These are phyloP conservation scores for Chelidonichthys spinosus DNA, from an alignment of 2,797 vertebrate genomes.

Conservation along the genomic window DNA sequence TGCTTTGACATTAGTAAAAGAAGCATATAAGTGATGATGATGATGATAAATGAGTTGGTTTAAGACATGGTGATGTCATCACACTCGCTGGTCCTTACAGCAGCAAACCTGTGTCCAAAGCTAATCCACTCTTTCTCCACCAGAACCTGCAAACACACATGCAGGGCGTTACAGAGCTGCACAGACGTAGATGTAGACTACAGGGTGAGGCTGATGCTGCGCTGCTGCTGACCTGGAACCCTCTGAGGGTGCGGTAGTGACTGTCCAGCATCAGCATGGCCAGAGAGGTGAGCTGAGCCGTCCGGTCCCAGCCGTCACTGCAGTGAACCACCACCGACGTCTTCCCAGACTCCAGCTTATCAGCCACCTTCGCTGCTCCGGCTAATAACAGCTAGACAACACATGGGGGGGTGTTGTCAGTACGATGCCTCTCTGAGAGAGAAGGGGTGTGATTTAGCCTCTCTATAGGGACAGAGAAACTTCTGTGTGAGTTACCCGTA, in stretches of 20 bases:
- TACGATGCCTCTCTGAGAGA: no score
- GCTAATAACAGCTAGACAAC: slow-evolving; percentile 88
- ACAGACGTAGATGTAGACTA: accelerated
- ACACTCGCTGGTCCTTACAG: slow-evolving; percentile 81
- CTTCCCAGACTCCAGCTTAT: slow-evolving; percentile 94
- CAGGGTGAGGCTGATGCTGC: neutral
- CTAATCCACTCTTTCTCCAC: slow-evolving; percentile 97
- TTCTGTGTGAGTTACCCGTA: slow-evolving; percentile 49
- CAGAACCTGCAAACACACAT: slow-evolving; percentile 78
- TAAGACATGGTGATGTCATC: neutral
- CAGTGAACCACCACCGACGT: slow-evolving; percentile 95
- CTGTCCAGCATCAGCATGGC: slow-evolving; percentile 97
- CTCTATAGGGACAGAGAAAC: no score
- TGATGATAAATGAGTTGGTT: neutral
- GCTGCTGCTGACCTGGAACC: slow-evolving; percentile 83
- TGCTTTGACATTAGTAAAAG: no score
- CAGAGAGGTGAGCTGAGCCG: slow-evolving; percentile 92
- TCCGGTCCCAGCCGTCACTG: slow-evolving; percentile 95
- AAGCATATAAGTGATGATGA: no score
- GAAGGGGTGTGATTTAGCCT: no score
- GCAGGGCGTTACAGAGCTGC: neutral
- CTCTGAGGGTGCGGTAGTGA: slow-evolving; percentile 91
- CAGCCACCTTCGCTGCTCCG: slow-evolving; percentile 91
- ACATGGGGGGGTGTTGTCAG: neutral
- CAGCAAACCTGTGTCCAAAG: slow-evolving; percentile 93